Conservation (phyloP, 2,113 vertebrate species). For the Tursiops truncatus region DNA sequence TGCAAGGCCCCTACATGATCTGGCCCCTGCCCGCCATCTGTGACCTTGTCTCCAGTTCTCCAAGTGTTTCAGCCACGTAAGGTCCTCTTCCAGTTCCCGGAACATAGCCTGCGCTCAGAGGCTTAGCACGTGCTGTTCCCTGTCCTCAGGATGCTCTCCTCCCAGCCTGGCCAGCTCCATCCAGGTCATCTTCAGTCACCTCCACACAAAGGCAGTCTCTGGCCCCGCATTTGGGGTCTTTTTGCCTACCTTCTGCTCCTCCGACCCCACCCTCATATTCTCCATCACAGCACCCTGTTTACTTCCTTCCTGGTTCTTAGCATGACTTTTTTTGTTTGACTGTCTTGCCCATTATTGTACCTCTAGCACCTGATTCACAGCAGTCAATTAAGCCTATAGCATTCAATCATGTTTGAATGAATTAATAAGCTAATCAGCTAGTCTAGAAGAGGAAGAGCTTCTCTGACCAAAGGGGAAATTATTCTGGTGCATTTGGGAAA, state of each 20-base stretch:
- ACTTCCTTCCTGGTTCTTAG: not conserved
- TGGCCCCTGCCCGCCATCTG: not conserved
- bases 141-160: not conserved
- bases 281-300: too few relatives aligned
- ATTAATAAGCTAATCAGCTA: not conserved
- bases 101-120: not conserved
- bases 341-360: not conserved
- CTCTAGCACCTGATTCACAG: not conserved
- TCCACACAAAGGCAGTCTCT: not conserved
- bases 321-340: not conserved
- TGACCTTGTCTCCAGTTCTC: not conserved
- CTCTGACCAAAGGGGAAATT: not conserved
- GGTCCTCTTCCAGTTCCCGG: not conserved
- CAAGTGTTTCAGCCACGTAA: accelerated
- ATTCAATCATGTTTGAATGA: not conserved
- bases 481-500: not conserved
- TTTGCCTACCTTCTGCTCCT: not conserved
- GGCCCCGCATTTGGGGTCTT: not conserved
- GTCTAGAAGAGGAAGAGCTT: not conserved
- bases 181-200: not conserved
- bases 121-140: accelerated
- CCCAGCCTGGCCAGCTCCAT: not conserved
- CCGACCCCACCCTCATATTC: accelerated
- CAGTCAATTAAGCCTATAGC: not conserved
- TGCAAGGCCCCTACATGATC: not conserved